A percentile compares a stretch with the other conserved stretches of the same genome.
phyloP scores from a whole-genome alignment of 2,888 invertebrate species.

The Agonopterix heracliana region DNA sequence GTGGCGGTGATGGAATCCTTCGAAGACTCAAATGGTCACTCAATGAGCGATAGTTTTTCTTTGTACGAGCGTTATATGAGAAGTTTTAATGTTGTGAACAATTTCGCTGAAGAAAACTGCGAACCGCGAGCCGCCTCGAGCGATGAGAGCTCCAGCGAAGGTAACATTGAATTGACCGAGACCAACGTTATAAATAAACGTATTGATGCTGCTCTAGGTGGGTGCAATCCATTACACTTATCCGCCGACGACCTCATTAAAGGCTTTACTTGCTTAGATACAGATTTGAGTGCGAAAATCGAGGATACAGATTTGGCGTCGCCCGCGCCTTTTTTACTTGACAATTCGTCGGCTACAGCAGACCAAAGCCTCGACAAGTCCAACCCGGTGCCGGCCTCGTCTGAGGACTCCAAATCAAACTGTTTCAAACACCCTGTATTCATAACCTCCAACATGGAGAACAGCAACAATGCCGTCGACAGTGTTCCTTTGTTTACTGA shows the following conservation, averaged over 20 bases:
- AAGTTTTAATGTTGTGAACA: slow-evolving; percentile 62
- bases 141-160: slow-evolving; percentile 42
- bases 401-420: slow-evolving; percentile 54
- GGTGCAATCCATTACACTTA: slow-evolving; percentile 34
- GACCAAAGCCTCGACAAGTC: slow-evolving; percentile 58
- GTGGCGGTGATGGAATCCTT: slow-evolving; percentile 67
- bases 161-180: slow-evolving; percentile 52
- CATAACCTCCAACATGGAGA: slow-evolving; percentile 71
- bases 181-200: slow-evolving; percentile 32
- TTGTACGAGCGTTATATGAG: slow-evolving; percentile 65
- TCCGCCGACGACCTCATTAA: slow-evolving; percentile 38
- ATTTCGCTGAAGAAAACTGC: slow-evolving; percentile 35
- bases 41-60: slow-evolving; percentile 66
- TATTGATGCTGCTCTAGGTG: slow-evolving; percentile 32
- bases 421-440: slow-evolving; percentile 52
- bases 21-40: slow-evolving; percentile 65
- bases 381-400: slow-evolving; percentile 43
- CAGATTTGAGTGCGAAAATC: slow-evolving; percentile 39
- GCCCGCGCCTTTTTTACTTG: slow-evolving; percentile 41
- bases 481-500: slow-evolving; percentile 59
- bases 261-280: slow-evolving; percentile 32
- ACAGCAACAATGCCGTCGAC: slow-evolving; percentile 71
- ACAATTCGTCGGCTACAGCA: slow-evolving; percentile 46
- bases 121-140: slow-evolving; percentile 25
- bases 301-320: slow-evolving; percentile 37